A percentile compares a stretch with the other conserved stretches of the same genome.
These are phyloP conservation scores for Phataginus tricuspis DNA, from an alignment of 2,797 vertebrate genomes.

Conservation along the genomic window DNA sequence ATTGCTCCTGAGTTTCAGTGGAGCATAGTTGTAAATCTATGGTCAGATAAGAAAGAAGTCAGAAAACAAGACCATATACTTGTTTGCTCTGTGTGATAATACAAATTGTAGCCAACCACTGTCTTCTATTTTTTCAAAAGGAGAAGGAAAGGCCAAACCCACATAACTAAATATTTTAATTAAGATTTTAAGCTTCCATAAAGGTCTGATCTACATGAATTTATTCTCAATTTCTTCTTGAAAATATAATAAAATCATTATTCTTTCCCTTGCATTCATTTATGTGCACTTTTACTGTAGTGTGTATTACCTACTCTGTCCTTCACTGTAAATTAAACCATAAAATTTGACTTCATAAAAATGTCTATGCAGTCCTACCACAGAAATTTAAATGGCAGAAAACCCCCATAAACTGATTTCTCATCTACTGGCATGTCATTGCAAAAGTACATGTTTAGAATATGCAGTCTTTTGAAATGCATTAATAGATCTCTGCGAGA, in stretches of 20 bases:
- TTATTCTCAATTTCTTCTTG: constrained; percentile 36
- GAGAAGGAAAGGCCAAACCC: neutral
- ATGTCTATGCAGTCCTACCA: neutral
- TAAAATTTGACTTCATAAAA: constrained; percentile 45
- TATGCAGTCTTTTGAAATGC: neutral
- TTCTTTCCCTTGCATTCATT: neutral
- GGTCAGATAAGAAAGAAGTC: neutral
- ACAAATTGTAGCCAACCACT: neutral
- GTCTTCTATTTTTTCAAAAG: neutral
- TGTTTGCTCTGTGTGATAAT: neutral
- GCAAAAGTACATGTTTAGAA: constrained; percentile 2
- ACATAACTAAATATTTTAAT: neutral
- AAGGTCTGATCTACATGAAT: neutral
- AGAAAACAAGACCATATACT: neutral
- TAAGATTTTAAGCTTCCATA: neutral
- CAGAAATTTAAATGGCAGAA: neutral
- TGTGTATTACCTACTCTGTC: neutral
- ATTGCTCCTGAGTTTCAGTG: neutral
- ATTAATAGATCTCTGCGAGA: neutral
- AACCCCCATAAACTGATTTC: neutral
- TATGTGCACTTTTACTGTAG: neutral
- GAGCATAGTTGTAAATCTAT: neutral
- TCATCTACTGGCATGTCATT: neutral
- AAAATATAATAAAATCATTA: constrained; percentile 42
- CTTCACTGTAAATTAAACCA: constrained; percentile 2